Percentiles rank a stretch among this genome's conserved stretches.
Conservation (phyloP, 2,888 invertebrate species). For the Apamea epomidion region DNA sequence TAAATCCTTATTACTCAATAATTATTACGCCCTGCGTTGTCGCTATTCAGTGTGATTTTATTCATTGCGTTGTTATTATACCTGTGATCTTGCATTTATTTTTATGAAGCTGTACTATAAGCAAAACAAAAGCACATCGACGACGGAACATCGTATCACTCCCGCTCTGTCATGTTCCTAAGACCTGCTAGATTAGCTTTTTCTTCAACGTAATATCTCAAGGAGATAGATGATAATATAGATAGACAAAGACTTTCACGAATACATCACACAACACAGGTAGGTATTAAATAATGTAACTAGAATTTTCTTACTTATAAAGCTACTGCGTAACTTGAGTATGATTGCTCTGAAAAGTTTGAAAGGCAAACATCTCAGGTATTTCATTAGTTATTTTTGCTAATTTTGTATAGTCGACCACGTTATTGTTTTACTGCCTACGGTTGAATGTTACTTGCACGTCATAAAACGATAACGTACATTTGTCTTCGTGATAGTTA, state of each 20-base stretch:
- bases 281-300: neutral
- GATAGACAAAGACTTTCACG: constrained; percentile 20
- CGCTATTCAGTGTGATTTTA: neutral
- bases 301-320: constrained; percentile 1
- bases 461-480: neutral
- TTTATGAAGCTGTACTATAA: neutral
- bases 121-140: neutral
- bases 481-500: neutral
- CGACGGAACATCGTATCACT: neutral
- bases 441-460: neutral
- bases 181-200: constrained; percentile 23
- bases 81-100: neutral
- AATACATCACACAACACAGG: constrained; percentile 18
- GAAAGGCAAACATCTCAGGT: neutral
- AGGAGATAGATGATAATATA: constrained; percentile 29
- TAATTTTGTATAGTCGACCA: neutral
- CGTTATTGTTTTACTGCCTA: neutral
- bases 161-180: neutral
- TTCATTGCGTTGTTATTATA: no score
- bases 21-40: no score
- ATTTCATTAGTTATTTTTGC: neutral
- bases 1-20: neutral
- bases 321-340: neutral
- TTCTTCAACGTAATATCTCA: constrained; percentile 32
- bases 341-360: neutral